phyloP scores from a whole-genome alignment of 2,113 vertebrate genomes.

The Nycticryphes semicollaris region DNA sequence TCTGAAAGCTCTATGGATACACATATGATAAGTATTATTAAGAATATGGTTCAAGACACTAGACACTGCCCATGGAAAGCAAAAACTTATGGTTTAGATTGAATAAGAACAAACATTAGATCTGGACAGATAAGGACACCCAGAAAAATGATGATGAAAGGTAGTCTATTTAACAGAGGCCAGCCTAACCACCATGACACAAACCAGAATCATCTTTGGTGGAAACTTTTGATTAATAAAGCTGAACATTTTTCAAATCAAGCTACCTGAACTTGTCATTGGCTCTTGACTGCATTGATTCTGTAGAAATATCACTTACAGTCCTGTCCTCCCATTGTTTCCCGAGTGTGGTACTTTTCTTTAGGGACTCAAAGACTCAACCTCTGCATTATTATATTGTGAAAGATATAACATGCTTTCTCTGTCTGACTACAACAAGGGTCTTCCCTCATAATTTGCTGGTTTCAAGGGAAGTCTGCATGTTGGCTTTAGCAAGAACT shows the following conservation, averaged over 20 bases:
- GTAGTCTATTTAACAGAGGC: neutral
- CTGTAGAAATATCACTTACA: neutral
- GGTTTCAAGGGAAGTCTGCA: neutral
- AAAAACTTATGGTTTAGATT: neutral
- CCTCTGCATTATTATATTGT: neutral
- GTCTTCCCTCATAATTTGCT: neutral
- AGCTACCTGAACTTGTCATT: neutral
- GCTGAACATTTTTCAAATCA: neutral
- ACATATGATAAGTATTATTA: neutral
- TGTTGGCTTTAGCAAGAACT: neutral
- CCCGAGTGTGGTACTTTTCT: neutral
- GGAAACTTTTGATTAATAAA: neutral
- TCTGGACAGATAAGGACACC: neutral
- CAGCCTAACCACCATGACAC: neutral
- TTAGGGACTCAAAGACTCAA: neutral
- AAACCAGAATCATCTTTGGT: neutral
- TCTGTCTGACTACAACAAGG: neutral
- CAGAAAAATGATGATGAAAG: neutral
- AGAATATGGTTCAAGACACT: neutral
- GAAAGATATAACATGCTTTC: neutral
- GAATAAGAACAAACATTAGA: neutral
- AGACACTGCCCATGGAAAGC: neutral
- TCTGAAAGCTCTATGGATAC: neutral
- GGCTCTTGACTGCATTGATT: neutral
- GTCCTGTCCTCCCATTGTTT: neutral